A percentile compares a stretch with the other conserved stretches of the same genome.
phyloP scores from a whole-genome alignment of 2,797 vertebrate genomes.

The Gila robusta region DNA sequence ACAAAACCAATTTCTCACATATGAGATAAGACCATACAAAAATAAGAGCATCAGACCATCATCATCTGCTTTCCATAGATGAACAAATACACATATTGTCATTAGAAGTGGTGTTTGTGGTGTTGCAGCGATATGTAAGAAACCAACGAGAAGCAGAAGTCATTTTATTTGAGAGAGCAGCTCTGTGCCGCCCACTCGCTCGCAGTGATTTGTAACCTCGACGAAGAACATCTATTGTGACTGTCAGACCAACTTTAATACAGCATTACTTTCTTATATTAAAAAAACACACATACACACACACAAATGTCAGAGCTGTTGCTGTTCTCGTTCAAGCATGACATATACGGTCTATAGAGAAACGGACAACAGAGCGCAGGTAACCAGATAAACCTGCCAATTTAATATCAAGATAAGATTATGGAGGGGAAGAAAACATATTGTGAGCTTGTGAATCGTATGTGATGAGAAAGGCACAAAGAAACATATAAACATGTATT shows the following conservation, averaged over 20 bases:
- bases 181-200: slow-evolving; percentile 66
- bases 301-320: slow-evolving; percentile 18
- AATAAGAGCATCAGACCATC: slow-evolving; percentile 27
- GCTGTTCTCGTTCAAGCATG: background rate
- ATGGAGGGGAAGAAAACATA: background rate
- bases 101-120: slow-evolving; percentile 31
- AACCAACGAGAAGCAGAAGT: slow-evolving; percentile 32
- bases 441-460: background rate
- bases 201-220: slow-evolving; percentile 74
- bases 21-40: background rate
- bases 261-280: slow-evolving; percentile 74
- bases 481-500: background rate
- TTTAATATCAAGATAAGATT: background rate
- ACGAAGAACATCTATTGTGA: slow-evolving; percentile 70
- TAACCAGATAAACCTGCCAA: slow-evolving; percentile 4
- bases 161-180: slow-evolving; percentile 72
- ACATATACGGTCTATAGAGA: slow-evolving; percentile 3
- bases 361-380: background rate
- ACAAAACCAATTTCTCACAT: slow-evolving; percentile 3
- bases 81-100: slow-evolving; percentile 50
- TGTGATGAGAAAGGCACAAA: background rate
- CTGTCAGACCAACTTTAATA: slow-evolving; percentile 73
- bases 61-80: slow-evolving; percentile 37
- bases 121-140: background rate
- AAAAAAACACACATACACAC: slow-evolving; percentile 49